These are phyloP conservation scores for Zosterops hypoxanthus DNA, from an alignment of 2,113 vertebrate species.

Conservation along the genomic window DNA sequence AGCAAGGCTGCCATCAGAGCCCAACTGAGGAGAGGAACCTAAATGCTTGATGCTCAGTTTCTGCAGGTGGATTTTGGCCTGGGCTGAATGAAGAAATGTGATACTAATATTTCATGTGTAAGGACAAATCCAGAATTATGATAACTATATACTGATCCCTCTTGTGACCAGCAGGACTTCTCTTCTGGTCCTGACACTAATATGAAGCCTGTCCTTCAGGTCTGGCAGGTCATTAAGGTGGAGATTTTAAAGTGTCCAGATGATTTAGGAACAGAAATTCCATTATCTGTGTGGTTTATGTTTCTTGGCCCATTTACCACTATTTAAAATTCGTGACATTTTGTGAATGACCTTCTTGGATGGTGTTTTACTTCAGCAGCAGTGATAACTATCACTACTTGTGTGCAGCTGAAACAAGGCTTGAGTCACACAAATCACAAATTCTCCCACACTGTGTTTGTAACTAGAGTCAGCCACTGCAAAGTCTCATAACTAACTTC, in stretches of 20 bases:
- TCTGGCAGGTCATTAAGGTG: not conserved
- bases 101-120: not conserved
- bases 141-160: not conserved
- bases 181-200: not conserved
- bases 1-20: not conserved
- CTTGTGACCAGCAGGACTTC: accelerated
- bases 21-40: not conserved
- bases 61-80: not conserved
- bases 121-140: not conserved
- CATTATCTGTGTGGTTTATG: not conserved
- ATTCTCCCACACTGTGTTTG: accelerated
- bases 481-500: not conserved
- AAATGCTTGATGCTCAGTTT: not conserved
- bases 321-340: not conserved
- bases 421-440: not conserved
- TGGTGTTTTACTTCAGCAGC: not conserved
- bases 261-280: not conserved
- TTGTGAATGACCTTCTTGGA: not conserved
- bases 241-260: not conserved
- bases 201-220: not conserved
- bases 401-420: not conserved
- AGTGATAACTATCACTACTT: not conserved
- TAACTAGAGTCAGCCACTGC: not conserved
- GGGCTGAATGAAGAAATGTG: not conserved
- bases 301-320: not conserved